These are phyloP conservation scores for Nomia melanderi DNA, from an alignment of 1,140 invertebrate genomes.

Conservation along the genomic window DNA sequence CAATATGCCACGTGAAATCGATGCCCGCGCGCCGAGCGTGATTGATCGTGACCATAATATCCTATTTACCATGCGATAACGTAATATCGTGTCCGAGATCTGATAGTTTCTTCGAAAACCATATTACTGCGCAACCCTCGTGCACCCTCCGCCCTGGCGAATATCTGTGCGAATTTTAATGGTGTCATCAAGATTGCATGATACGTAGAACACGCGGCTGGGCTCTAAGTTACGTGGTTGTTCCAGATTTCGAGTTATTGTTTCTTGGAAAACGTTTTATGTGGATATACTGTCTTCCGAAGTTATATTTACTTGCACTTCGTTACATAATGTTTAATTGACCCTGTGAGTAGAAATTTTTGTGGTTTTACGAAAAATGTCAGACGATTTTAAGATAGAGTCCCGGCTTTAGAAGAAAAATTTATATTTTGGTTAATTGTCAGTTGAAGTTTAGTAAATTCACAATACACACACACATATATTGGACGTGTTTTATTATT, in stretches of 20 bases:
- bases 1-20: slow-evolving; percentile 6
- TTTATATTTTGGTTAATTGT: too few relatives aligned
- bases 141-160: too few relatives aligned
- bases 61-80: slow-evolving; percentile 9
- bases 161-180: background rate
- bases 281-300: background rate
- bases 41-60: slow-evolving; percentile 26
- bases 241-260: background rate
- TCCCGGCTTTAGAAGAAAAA: too few relatives aligned
- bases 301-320: too few relatives aligned
- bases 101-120: slow-evolving; percentile 16
- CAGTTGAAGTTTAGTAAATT: too few relatives aligned
- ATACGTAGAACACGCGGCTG: too few relatives aligned
- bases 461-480: too few relatives aligned
- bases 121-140: background rate
- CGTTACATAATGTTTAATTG: too few relatives aligned
- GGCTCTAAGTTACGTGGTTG: background rate
- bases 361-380: too few relatives aligned
- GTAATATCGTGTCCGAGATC: slow-evolving; percentile 8
- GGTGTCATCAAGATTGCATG: slow-evolving; percentile 6
- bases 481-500: too few relatives aligned
- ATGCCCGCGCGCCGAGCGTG: background rate
- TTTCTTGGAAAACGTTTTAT: slow-evolving; percentile 1
- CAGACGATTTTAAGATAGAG: too few relatives aligned
- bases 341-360: too few relatives aligned